phyloP scores from a whole-genome alignment of 2,888 invertebrate genomes.

The Toxonevra muliebris region DNA sequence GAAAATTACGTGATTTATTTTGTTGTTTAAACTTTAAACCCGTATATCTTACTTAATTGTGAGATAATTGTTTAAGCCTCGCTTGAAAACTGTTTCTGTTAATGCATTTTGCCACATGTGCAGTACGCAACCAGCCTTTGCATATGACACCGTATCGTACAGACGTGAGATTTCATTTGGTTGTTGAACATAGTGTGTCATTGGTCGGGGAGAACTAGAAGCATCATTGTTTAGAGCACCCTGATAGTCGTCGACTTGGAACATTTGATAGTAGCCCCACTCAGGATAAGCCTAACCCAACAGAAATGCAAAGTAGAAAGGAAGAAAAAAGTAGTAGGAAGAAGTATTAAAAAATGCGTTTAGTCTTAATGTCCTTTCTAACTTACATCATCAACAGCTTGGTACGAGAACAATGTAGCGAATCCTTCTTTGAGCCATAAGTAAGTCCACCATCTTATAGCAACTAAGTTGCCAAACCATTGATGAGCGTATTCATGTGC shows the following conservation, averaged over 20 bases:
- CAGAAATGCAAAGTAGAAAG: not conserved
- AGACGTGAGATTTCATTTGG: constrained; percentile 85
- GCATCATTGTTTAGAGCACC: constrained; percentile 78
- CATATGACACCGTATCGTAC: constrained; percentile 87
- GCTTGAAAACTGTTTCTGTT: constrained; percentile 54
- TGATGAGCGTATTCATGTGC: constrained; percentile 74
- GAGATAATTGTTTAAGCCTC: constrained; percentile 57
- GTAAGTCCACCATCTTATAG: constrained; percentile 75
- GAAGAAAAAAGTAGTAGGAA: too few species aligned
- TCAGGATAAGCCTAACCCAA: constrained; percentile 67
- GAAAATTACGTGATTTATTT: not conserved
- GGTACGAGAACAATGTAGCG: constrained; percentile 57
- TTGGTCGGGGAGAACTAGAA: constrained; percentile 78
- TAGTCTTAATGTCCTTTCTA: too few species aligned
- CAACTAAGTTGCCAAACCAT: constrained; percentile 83
- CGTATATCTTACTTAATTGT: constrained; percentile 49
- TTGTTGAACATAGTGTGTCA: constrained; percentile 82
- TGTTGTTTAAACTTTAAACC: not conserved
- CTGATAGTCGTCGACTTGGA: constrained; percentile 79
- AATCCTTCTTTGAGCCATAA: constrained; percentile 81
- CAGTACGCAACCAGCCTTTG: constrained; percentile 80
- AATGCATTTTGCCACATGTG: constrained; percentile 60
- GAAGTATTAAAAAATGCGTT: not conserved
- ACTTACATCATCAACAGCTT: constrained; percentile 53
- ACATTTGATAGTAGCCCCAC: constrained; percentile 80